These are phyloP conservation scores for Zhengitettix transpicula DNA, from an alignment of 2,888 invertebrate species.

Conservation along the genomic window DNA sequence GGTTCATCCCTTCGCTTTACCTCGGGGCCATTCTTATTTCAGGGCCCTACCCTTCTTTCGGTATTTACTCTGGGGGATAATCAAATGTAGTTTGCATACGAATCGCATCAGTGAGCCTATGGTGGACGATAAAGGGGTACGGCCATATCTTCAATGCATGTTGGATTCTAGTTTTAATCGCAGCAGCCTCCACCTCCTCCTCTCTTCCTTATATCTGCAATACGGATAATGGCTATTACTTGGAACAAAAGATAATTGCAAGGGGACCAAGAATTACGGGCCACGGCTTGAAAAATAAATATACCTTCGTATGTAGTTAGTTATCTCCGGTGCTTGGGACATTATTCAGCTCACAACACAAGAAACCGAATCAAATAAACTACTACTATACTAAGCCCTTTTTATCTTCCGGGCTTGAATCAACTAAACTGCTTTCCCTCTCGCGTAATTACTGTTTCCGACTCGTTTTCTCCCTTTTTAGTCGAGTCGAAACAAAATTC, in stretches of 20 bases:
- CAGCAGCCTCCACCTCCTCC: background rate
- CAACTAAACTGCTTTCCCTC: background rate
- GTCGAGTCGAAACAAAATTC: too few species aligned
- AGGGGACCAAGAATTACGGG: background rate
- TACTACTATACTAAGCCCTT: background rate
- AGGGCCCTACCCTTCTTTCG: conserved; percentile 6
- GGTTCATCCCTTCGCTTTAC: background rate
- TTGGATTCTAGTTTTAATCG: conserved; percentile 13
- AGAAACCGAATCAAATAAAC: background rate
- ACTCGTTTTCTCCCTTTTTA: too few species aligned
- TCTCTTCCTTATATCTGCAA: background rate
- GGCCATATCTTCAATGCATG: conserved; percentile 10
- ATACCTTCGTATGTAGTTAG: background rate
- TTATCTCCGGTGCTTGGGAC: background rate
- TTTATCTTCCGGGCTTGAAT: background rate
- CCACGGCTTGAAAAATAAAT: background rate
- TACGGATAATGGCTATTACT: background rate
- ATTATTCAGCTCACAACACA: background rate
- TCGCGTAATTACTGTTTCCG: background rate
- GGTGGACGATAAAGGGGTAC: conserved; percentile 12
- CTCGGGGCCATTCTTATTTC: background rate
- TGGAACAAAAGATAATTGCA: conserved; percentile 8
- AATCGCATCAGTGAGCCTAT: conserved; percentile 11
- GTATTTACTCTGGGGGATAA: conserved; percentile 13
- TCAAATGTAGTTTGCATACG: conserved; percentile 13